Base-by-base conservation (phyloP, 2,797 vertebrate genomes). In the Synaphobranchus kaupii region DNA sequence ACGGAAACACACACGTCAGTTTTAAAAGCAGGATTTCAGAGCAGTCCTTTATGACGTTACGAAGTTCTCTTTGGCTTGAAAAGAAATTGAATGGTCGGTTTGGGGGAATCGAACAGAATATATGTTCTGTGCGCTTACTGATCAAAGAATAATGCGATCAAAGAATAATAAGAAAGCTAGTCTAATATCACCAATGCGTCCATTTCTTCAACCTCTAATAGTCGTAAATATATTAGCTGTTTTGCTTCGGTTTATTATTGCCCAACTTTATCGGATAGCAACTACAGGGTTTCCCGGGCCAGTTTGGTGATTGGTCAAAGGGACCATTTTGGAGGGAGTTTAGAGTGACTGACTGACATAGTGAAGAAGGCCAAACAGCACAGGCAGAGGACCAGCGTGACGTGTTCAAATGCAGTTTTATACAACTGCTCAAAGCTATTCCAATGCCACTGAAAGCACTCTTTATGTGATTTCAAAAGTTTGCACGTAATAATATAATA, bases 291-390 rank as follows among this genome's bases (percentile, higher is more conserved):
- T 80, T 80, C 22, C 76, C 44, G 7, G 4, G 73, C 73, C 73
- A 50, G 3, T 20, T 80, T 9, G 20, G 22, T 17, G 1, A 7
- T 25, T 44, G 1, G 25, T 47, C n/a, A 56, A 80, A 73, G 73
- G 52, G 78, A 81, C 31, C 54, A 12, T 86, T 81, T 86, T 78
- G 22, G 73, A 86, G 50, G 58, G 85, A 80, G 73, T 58, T 80
- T 80, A 20, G 44, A 58, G 58, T 80, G 73, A 54, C 52, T 86
- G 85, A 39, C 25, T 47, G 44, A 52, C 34, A 39, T 10, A 80
- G 85, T 50, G 85, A 58, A 17, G 15, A 22, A 17, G 15, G 85
- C 85, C 71, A 86, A 31, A 48, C 22, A 9, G 20, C 39, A 31
- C 22, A 47, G 25, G 12, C 54, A 44, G 85, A 20, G 31, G 17